Base-by-base conservation (phyloP, 2,113 vertebrate genomes). In the Formicarius rufipectus region DNA sequence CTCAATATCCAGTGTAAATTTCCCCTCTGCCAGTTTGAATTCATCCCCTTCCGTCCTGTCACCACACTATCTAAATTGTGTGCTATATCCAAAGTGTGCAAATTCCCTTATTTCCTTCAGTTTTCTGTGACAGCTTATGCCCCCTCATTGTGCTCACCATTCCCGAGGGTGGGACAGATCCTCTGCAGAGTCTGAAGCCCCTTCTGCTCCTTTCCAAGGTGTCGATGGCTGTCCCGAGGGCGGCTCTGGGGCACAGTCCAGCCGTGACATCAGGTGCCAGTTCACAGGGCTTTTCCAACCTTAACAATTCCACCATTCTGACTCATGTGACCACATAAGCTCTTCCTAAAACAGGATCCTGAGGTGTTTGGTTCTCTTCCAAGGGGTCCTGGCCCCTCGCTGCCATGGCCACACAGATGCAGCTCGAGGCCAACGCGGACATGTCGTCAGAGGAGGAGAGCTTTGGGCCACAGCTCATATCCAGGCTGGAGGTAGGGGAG, bases 391-490 rank as follows among this genome's bases (percentile, higher is more conserved):
- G 40, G 14, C 16, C 40, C 25, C 56, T 84, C 2, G 3, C 79
- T 56, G 15, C 79, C 6, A 99, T 99, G 99, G 99, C 99, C 8
- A 98, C 99, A 98, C 98, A 98, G 89, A 92, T 97, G 95, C 98
- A 98, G 91, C 90, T 98, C 4, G 98, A 99, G 52, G 95, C 95
- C 33, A 97, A 96, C 4, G 95, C 97, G 14, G 98, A 99, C 62
- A 96, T 96, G 0, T 98, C 98, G 18, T 97, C 98, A 4, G 99
- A 99, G 83, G 99, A 99, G 23, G 99, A 99, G 84, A 98, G 91
- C 96, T 99, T 98, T 88, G 99, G 99, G 6, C 99, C 99, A 6
- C 99, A 99, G 93, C 99, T 98, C 27, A 92, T 99, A 56, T 97
- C 97, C 58, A 98, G 99, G 83, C 77, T 99, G 58, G 99, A 99